Base-by-base conservation (phyloP, 2,888 invertebrate species). In the Microplitis manilae region DNA sequence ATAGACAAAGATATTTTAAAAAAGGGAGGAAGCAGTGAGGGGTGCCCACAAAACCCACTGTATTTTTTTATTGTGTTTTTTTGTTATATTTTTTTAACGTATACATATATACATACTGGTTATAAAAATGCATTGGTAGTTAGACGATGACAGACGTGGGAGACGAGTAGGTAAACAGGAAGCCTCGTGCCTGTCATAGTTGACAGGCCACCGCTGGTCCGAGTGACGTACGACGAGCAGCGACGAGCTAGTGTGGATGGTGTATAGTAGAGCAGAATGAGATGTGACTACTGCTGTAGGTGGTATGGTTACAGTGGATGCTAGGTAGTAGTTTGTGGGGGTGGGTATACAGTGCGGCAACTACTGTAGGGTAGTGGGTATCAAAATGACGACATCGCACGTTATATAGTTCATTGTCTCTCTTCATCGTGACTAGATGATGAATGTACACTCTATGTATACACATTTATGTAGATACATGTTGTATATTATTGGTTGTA, bases 181-280 rank as follows among this genome's bases (percentile, higher is more conserved):
- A 59, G 50, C 20, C 70, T 70, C 59, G 50, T 70, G 40, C 59
- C 41, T 70, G 70, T 59, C 59, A 60, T 70, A 70, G 30, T 41
- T 70, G 70, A 59, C 70, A 70, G 15, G 59, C 70, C 17, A 59
- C 15, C 39, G 20, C 6, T 59, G 30, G 60, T 17, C 41, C 30
- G 41, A 13, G 17, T 70, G 60, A 60, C 30, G 70, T 17, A 68
- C 68, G 68, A 68, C 50, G 20, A 50, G 50, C 50, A 6, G 6
- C 68, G 68, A 68, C 50, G 20, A 50, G 50, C 50, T 50, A 13
- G 50, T 50, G 8, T 50, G 50, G 9, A 50, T 8, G 50, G 50
- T 50, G 9, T 50, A 50, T 7, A 30, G 30, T 30, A 30, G 30
- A 30, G 30, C 50, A 50, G 13, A 50, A 50, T 50, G 50, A 50